Evolutionary conservation across 1,140 invertebrate species (phyloP).

Genomic region (Heliconius melpomene): DNA sequence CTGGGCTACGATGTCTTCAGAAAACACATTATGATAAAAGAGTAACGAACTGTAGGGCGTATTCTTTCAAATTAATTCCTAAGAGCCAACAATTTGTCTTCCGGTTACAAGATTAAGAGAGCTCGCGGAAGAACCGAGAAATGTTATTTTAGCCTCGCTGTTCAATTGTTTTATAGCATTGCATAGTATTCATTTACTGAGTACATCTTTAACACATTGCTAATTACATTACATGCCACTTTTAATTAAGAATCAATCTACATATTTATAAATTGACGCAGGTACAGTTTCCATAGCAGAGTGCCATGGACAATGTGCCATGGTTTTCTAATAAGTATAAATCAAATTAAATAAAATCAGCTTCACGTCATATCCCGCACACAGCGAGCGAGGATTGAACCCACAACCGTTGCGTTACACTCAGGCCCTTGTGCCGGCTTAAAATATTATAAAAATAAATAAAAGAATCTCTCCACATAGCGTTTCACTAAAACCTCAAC

Average conservation of each 20-base stretch:
- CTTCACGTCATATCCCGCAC: too few species aligned
- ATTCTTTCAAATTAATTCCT: slow-evolving; percentile 71
- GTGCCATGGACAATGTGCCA: too few species aligned
- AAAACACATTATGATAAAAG: slow-evolving; percentile 63
- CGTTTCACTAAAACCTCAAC: slow-evolving; percentile 29
- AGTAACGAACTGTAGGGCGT: slow-evolving; percentile 56
- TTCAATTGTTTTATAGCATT: not conserved
- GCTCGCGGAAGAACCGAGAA: slow-evolving; percentile 56
- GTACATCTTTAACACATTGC: not conserved
- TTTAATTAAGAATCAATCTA: too few species aligned
- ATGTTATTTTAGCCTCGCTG: slow-evolving; percentile 45
- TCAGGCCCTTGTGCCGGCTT: too few species aligned
- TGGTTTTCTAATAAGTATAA: too few species aligned
- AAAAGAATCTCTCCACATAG: not conserved
- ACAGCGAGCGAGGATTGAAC: too few species aligned
- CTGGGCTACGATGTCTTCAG: not conserved
- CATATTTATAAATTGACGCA: too few species aligned
- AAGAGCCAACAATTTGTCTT: slow-evolving; percentile 67
- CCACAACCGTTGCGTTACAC: too few species aligned
- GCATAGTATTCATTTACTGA: not conserved
- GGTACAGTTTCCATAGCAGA: not conserved
- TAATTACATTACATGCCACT: too few species aligned
- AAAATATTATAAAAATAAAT: not conserved
- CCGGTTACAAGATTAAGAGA: slow-evolving; percentile 60
- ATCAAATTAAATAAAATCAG: too few species aligned